Evolutionary conservation across 1,140 invertebrate genomes (phyloP), one percentile per base, ranked within the genome.

Genomic region (Cydia fagiglandana): DNA sequence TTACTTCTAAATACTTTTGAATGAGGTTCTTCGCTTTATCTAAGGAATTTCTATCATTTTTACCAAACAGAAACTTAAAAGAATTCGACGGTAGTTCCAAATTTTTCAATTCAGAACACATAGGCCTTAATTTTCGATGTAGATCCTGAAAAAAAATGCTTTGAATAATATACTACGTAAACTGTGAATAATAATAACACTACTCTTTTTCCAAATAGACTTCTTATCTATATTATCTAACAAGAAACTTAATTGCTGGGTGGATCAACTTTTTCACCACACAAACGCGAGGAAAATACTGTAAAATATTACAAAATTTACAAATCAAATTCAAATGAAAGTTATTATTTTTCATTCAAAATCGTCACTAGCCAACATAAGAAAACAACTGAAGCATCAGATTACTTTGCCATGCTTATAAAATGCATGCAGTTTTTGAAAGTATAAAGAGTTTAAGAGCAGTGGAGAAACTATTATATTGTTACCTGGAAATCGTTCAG

Each of bases 1-100:
- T 93, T 93, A 97, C 97, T 91, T 96, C 95, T 82, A 98, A 93
- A 93, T 97, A 98, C 88, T 96, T 96, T 92, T 98, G 96, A 83
- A 98, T 96, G 85, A 96, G 95, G 50, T 90, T 93, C 91, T 97
- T 97, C 0, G 96, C 96, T 88, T 97, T 97, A 73, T 97, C 96
- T 77, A 97, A 88, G 34, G 96, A 95, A 79, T 95, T 95, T 82
- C 94, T 95, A 83, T 97, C 96, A 76, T 95, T 95, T 91, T 97
- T 96, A 61, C 97, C 94, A 87, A 97, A 96, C 76, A 96, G 94
- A 89, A 97, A 96, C 83, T 97, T 96, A 74, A 97, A 94, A 15
- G 96, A 95, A 76, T 96, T 96, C 0, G 95, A 96, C 0, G 97
- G 97, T 75, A 98, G 90, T 84, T 98, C 97, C 77, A 97, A 92